Evolutionary conservation across 2,888 invertebrate genomes (phyloP).

Genomic region (Scaptomyza tumidula): DNA sequence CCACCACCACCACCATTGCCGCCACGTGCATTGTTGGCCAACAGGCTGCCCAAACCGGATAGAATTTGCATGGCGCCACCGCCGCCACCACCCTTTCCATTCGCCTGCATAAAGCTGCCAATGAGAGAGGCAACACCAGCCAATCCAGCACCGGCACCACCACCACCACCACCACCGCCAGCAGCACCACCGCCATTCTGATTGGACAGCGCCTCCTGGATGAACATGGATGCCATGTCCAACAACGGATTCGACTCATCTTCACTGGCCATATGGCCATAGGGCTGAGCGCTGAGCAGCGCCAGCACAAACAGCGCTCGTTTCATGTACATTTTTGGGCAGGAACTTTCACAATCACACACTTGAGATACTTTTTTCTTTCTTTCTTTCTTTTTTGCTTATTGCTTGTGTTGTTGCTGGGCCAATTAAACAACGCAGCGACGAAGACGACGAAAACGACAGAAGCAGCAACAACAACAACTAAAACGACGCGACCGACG

Average conservation of each 20-base stretch:
- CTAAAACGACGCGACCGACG: conserved; percentile 28
- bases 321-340: conserved; percentile 75
- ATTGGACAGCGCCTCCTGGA: conserved; percentile 86
- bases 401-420: conserved; percentile 42
- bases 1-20: conserved; percentile 76
- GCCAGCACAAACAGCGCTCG: conserved; percentile 75
- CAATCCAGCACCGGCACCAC: conserved; percentile 81
- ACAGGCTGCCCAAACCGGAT: conserved; percentile 82
- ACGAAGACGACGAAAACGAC: conserved; percentile 25
- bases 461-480: too few species aligned
- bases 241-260: conserved; percentile 88
- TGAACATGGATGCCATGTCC: conserved; percentile 89
- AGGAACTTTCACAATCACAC: conserved; percentile 82
- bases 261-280: conserved; percentile 76
- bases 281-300: conserved; percentile 78
- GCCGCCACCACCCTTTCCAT: conserved; percentile 78
- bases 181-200: conserved; percentile 81
- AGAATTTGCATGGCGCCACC: conserved; percentile 83
- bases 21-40: conserved; percentile 82
- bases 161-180: conserved; percentile 82
- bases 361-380: conserved; percentile 63
- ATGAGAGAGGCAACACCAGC: conserved; percentile 88
- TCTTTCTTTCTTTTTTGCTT: conserved; percentile 25
- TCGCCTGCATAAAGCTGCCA: conserved; percentile 89
- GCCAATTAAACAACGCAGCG: conserved; percentile 73